Percentiles rank a stretch among this genome's conserved stretches.
Evolutionary conservation across 2,888 invertebrate species (phyloP).

Genomic region (Strigamia transsilvanica): DNA sequence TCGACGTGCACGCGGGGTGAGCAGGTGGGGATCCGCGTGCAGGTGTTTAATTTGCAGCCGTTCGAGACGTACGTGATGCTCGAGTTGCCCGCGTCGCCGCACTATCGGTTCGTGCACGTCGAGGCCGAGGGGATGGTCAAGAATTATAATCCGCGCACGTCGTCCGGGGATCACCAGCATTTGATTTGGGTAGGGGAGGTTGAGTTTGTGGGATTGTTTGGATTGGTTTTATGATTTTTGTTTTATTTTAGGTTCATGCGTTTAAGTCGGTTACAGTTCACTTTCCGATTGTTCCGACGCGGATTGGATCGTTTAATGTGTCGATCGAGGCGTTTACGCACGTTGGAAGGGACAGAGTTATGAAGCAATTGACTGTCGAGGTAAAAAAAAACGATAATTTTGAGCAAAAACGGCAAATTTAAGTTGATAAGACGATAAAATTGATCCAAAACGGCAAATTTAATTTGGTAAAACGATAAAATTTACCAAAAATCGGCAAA

Average conservation of each 20-base stretch:
- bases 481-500: too few relatives aligned
- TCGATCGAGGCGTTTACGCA: constrained; percentile 67
- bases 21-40: constrained; percentile 81
- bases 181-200: constrained; percentile 65
- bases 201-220: neutral
- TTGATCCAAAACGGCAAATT: too few relatives aligned
- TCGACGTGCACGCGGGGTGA: constrained; percentile 67
- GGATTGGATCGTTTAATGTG: constrained; percentile 69
- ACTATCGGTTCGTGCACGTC: constrained; percentile 68
- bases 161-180: constrained; percentile 68
- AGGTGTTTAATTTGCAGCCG: constrained; percentile 93
- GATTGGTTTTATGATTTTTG: constrained; percentile 35
- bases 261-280: constrained; percentile 69
- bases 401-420: too few relatives aligned
- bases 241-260: constrained; percentile 63
- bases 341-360: constrained; percentile 63
- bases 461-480: too few relatives aligned
- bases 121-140: constrained; percentile 66
- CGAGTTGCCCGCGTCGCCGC: constrained; percentile 66
- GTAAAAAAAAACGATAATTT: too few relatives aligned
- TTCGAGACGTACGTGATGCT: constrained; percentile 65
- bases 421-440: too few relatives aligned
- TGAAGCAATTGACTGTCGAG: constrained; percentile 60
- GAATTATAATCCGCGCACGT: constrained; percentile 66
- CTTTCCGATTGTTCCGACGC: constrained; percentile 68